These are phyloP conservation scores for Gymnosoma rotundatum DNA, from an alignment of 2,888 invertebrate genomes.

Conservation along the genomic window DNA sequence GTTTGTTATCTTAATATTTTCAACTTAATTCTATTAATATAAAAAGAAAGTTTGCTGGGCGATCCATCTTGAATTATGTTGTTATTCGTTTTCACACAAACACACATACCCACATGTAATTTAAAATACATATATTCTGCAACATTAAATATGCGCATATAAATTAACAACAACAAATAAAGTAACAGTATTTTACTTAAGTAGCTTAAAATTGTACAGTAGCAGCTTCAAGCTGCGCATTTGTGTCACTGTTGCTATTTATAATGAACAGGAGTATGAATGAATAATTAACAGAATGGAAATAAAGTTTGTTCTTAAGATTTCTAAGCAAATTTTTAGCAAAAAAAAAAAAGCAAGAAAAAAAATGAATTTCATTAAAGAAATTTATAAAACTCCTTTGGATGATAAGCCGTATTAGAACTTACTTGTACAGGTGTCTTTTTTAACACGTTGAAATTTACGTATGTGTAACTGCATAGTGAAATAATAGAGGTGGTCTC, in stretches of 20 bases:
- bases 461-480: too few relatives aligned
- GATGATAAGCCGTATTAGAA: constrained; percentile 19
- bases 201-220: constrained; percentile 44
- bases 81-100: not conserved
- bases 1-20: too few relatives aligned
- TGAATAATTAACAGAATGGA: constrained; percentile 36
- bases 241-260: too few relatives aligned
- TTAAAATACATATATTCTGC: constrained; percentile 55
- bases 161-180: constrained; percentile 72
- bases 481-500: too few relatives aligned
- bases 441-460: not conserved
- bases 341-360: not conserved
- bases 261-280: constrained; percentile 3
- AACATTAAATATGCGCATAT: constrained; percentile 79
- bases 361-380: constrained; percentile 23
- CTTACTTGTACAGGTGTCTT: not conserved
- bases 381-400: not conserved
- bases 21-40: too few relatives aligned
- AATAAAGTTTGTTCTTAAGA: constrained; percentile 41
- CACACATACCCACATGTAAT: constrained; percentile 10
- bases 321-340: not conserved
- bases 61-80: not conserved
- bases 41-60: too few relatives aligned
- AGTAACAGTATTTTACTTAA: constrained; percentile 18
- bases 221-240: constrained; percentile 30